These are phyloP conservation scores for Carcharodon carcharias DNA, from an alignment of 2,797 vertebrate species.

Conservation along the genomic window DNA sequence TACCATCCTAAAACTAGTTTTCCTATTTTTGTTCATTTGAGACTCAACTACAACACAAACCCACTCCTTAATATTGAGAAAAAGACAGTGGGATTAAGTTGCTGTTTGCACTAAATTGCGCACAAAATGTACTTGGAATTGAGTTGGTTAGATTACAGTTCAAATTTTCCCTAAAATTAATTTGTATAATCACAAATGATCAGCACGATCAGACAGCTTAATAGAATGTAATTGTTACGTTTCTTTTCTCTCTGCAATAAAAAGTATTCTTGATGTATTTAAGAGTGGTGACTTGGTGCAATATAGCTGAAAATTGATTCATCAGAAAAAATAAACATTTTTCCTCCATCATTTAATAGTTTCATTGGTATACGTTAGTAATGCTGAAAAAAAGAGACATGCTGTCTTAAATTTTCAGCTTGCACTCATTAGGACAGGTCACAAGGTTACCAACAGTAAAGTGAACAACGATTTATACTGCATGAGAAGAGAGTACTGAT, in stretches of 20 bases:
- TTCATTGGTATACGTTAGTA: neutral
- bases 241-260: neutral
- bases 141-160: neutral
- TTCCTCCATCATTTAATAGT: neutral
- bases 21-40: neutral
- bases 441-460: no score
- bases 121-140: neutral
- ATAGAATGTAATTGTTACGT: neutral
- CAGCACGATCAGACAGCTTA: neutral
- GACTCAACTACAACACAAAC: neutral
- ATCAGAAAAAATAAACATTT: neutral
- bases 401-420: no score
- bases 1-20: neutral
- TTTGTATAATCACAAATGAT: neutral
- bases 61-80: neutral
- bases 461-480: no score
- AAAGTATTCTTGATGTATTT: neutral
- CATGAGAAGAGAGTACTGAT: no score
- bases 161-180: neutral
- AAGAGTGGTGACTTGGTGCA: neutral
- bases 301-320: neutral
- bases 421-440: no score
- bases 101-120: neutral
- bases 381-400: no score
- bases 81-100: neutral